phyloP scores from a whole-genome alignment of 1,140 invertebrate species.

The Drosophila setifemur region DNA sequence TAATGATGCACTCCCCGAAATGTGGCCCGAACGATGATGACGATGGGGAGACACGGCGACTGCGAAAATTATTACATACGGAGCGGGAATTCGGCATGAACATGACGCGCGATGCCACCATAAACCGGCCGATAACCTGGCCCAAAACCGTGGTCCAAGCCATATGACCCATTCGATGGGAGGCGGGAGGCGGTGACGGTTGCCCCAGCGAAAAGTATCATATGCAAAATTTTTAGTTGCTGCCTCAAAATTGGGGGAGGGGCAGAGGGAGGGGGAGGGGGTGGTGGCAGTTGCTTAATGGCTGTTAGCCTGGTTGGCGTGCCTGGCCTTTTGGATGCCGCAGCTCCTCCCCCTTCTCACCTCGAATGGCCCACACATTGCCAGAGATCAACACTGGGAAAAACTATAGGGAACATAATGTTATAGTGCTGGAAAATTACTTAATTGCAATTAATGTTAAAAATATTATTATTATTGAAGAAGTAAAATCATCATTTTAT shows the following conservation, averaged over 20 bases:
- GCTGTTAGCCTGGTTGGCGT: slow-evolving; percentile 54
- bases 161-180: slow-evolving; percentile 45
- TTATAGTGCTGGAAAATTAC: too few relatives aligned
- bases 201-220: slow-evolving; percentile 34
- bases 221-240: slow-evolving; percentile 53
- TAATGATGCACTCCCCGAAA: slow-evolving; percentile 47
- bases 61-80: slow-evolving; percentile 67
- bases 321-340: slow-evolving; percentile 36
- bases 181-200: slow-evolving; percentile 7
- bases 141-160: slow-evolving; percentile 31
- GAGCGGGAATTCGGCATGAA: slow-evolving; percentile 70
- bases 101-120: slow-evolving; percentile 76
- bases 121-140: slow-evolving; percentile 72
- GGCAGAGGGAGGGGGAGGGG: slow-evolving; percentile 3
- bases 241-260: not conserved
- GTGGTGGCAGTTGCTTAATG: slow-evolving; percentile 52
- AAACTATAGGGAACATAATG: not conserved
- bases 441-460: too few relatives aligned
- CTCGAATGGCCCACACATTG: not conserved
- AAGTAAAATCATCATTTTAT: too few relatives aligned
- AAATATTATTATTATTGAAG: too few relatives aligned
- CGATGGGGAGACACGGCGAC: slow-evolving; percentile 45
- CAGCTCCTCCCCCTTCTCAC: slow-evolving; percentile 15
- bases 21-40: slow-evolving; percentile 9
- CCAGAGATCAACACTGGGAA: not conserved